Base-by-base conservation (phyloP, 1,140 invertebrate species). In the Proales similis region DNA sequence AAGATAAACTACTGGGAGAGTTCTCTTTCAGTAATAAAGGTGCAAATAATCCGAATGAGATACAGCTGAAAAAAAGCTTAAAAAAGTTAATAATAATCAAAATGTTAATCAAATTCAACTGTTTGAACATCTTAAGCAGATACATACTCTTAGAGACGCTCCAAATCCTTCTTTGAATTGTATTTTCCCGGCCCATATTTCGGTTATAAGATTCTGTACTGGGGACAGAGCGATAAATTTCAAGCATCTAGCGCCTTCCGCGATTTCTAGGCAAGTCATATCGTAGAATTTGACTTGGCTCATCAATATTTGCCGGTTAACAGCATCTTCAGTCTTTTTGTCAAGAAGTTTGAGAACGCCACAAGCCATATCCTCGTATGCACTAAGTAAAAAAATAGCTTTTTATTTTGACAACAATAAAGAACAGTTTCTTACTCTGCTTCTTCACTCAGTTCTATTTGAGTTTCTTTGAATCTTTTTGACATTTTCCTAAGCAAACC, bases 301-400 rank as follows among this genome's bases (percentile, higher is more conserved):
- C 29, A 26, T 27, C 27, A 53, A 38, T 26, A 39, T 39, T 7
- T 38, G 5, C 22, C 38, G 42, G 17, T 36, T 38, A 1, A 38
- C 11, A 39, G n/a, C 4, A 6, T 53, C 49, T n/a, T 36, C 14
- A 5, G 17, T 14, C 2, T 12, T 27, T n/a, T 39, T 53, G 6
- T 53, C 49, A 33, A 53, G 19, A 12, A 70, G 68, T 6, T 67
- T 66, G 46, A 76, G 45, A n/a, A 76, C 68, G 22, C 66, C 67
- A 1, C 66, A 48, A 0, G 73, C 71, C 39, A 70, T 63, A 32
- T 66, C 60, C 57, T 73, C 71, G 68, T 69, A 73, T 45, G 67
- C 64, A 22, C 72, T 74, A 64, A 12, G 38, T 14, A 24, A 26
- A 39, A 53, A 17, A 5, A 19, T 27, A 60, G 19, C 20, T 43